phyloP scores from a whole-genome alignment of 2,888 invertebrate species.

The Oscheius sp. region DNA sequence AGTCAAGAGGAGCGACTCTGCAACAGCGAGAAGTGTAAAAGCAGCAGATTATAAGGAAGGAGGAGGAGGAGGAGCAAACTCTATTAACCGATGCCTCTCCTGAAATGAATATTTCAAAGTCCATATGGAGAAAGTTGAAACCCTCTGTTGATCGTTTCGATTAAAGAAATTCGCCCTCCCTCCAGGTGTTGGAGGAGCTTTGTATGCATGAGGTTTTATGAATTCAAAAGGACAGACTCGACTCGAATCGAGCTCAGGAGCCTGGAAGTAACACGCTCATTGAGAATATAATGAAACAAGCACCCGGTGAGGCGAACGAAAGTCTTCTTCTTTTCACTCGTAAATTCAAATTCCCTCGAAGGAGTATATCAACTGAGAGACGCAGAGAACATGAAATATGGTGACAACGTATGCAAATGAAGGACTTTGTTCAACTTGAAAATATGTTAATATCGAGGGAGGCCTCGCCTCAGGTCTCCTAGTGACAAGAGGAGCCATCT shows the following conservation, averaged over 20 bases:
- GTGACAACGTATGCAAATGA: constrained; percentile 28
- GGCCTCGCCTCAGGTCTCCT: too few relatives aligned
- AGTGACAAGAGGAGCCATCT: too few relatives aligned
- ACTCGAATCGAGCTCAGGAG: constrained; percentile 16
- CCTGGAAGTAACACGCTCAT: constrained; percentile 26
- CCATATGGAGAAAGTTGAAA: neutral
- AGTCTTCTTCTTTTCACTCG: neutral
- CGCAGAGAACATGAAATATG: constrained; percentile 23
- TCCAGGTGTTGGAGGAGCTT: constrained; percentile 15
- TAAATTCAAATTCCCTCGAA: constrained; percentile 18
- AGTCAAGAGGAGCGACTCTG: neutral
- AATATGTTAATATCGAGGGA: too few relatives aligned
- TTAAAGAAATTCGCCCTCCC: neutral
- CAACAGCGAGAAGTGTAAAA: neutral
- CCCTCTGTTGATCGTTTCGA: neutral
- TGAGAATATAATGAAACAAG: constrained; percentile 23
- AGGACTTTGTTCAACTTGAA: too few relatives aligned
- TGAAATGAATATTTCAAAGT: constrained; percentile 28
- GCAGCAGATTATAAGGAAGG: neutral
- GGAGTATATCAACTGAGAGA: neutral
- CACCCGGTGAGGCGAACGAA: constrained; percentile 9
- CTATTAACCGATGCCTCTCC: constrained; percentile 30
- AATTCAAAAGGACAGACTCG: constrained; percentile 24
- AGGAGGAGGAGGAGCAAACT: constrained; percentile 18
- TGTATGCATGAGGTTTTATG: constrained; percentile 31